A percentile compares a stretch with the other conserved stretches of the same genome.
Evolutionary conservation across 64 coral and sea anemone genomes (phyloP).

Genomic region (Stylophora pistillata): DNA sequence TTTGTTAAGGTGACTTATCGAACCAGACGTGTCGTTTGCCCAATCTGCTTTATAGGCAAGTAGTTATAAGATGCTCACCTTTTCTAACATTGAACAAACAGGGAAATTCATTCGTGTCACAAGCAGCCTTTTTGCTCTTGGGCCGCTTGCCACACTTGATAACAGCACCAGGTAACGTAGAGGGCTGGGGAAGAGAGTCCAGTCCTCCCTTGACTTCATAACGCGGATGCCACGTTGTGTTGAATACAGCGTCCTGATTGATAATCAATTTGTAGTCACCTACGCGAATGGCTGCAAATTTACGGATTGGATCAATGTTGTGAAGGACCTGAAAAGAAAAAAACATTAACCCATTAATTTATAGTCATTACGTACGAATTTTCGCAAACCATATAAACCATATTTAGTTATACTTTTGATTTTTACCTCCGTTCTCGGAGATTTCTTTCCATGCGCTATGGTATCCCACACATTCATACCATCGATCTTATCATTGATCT

Average conservation of each 20-base stretch:
- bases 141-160: conserved; percentile 76
- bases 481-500: conserved; percentile 67
- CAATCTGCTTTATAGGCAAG: too few species aligned
- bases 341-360: neutral
- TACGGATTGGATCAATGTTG: conserved; percentile 86
- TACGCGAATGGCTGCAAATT: conserved; percentile 86
- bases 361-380: neutral
- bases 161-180: conserved; percentile 70
- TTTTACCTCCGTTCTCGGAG: conserved; percentile 77
- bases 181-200: conserved; percentile 18
- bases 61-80: conserved; percentile 41
- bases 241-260: conserved; percentile 87
- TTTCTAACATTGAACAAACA: conserved; percentile 83
- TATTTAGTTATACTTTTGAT: neutral
- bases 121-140: conserved; percentile 36
- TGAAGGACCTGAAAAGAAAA: conserved; percentile 56
- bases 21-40: too few species aligned
- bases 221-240: conserved; percentile 81
- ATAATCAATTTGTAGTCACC: conserved; percentile 89
- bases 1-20: too few species aligned
- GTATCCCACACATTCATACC: conserved; percentile 91
- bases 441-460: conserved; percentile 67
- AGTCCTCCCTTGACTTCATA: conserved; percentile 53
- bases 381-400: neutral
- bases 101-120: conserved; percentile 73